A percentile compares a stretch with the other conserved stretches of the same genome.
Conservation (phyloP, 2,797 vertebrate species). For the Coracias cyanogaster region DNA sequence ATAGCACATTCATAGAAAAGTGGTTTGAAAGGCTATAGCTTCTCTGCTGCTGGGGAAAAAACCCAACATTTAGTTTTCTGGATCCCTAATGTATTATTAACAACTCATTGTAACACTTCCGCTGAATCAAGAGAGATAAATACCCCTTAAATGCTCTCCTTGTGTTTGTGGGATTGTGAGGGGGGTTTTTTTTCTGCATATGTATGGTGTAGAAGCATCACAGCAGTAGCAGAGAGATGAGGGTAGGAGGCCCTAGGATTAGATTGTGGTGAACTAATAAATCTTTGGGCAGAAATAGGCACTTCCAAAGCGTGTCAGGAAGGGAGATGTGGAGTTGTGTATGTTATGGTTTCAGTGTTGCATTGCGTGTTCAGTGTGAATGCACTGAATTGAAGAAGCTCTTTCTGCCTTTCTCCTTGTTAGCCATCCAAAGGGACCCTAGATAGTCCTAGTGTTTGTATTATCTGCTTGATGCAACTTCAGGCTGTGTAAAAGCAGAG, state of each 20-base stretch:
- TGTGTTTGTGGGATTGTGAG: background rate
- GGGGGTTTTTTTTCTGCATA: background rate
- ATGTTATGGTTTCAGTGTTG: background rate
- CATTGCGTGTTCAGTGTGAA: fast-evolving
- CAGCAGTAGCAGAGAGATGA: background rate
- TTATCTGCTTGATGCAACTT: background rate
- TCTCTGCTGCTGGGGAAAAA: background rate
- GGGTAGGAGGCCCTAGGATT: background rate
- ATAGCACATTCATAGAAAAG: background rate
- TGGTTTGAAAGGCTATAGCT: background rate
- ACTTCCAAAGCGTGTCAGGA: background rate
- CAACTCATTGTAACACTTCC: background rate
- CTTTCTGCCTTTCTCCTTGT: background rate
- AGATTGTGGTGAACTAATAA: background rate
- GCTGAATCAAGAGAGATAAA: background rate
- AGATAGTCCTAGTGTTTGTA: background rate
- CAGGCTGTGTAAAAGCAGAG: background rate
- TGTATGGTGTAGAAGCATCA: background rate
- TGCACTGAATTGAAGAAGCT: background rate
- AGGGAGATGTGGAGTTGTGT: background rate
- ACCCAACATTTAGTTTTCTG: background rate
- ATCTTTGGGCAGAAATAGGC: background rate
- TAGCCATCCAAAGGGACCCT: background rate
- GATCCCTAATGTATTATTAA: background rate
- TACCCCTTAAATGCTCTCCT: background rate